Evolutionary conservation across 2,113 vertebrate genomes (phyloP), one percentile per base, ranked within the genome.

Genomic region (Pseudorectes ferrugineus): DNA sequence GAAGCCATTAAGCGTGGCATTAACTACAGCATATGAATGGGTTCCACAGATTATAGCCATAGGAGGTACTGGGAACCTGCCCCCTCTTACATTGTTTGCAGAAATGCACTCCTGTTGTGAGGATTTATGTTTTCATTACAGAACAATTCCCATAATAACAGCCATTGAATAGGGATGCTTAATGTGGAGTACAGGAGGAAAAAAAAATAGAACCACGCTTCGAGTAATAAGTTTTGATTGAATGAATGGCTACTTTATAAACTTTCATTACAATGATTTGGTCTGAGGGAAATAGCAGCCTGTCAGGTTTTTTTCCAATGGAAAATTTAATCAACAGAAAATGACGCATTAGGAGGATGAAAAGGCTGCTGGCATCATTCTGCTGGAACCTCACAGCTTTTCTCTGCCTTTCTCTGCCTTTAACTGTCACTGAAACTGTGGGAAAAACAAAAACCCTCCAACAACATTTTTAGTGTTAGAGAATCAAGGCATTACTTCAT

Each of bases 71-170:
- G 80, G 35, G 73, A 76, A 73, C 16, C 51, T 59, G 63, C 31
- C 90, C 92, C 79, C 51, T 95, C 86, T 58, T 38, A 54, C 77
- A 49, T 4, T 82, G 92, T 82, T 92, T 88, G 66, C 62, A 61
- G 66, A 88, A 91, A 93, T 35, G 80, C 80, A 49, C 81, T 96
- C 91, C 33, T 89, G 89, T 78, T 87, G 90, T 68, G 88, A 87
- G 28, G 72, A 96, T 96, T 95, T 96, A 93, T 85, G 77, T 83
- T 92, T 94, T 95, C 88, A 95, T 95, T 94, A 94, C 74, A 66
- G 83, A 95, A 79, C 90, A 93, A 91, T 96, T 95, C 88, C 89
- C 83, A 77, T 80, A 95, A 96, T 75, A 93, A 85, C 38, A 92
- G 90, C 68, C 84, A 78, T 29, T 85, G 94, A 95, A 76, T 86